Evolutionary conservation across 2,888 invertebrate species (phyloP), one percentile per base, ranked within the genome.

Genomic region (Rotaria socialis): DNA sequence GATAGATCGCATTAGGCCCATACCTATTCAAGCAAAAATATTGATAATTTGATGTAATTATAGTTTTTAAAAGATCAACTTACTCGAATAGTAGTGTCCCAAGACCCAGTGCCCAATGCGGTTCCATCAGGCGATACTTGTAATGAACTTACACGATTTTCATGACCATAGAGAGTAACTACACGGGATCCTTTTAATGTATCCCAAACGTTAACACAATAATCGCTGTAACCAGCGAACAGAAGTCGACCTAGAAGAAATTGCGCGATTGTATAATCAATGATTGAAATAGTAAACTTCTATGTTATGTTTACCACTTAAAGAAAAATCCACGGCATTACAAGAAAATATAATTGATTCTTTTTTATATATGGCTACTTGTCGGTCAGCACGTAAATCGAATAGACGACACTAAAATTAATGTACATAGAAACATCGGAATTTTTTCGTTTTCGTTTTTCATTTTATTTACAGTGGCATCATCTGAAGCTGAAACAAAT

Each of bases 151-250:
- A 97, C 96, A 90, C 97, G 93, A 92, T 97, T 97, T 92, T 97
- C 97, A 92, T 97, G 97, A 1, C 96, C 97, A 91, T 96, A 96
- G 87, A 97, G 92, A 89, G 96, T 93, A 90, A 95, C 94, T 85
- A 96, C 94, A 88, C 97, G 93, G 89, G 94, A 94, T 89, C 96
- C 96, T 91, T 98, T 98, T 88, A 99, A 93, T 60, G 96, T 96
- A 92, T 99, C 99, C 99, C 99, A 99, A 58, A 97, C 95, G 92
- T 97, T 96, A 86, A 98, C 96, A 58, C 97, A 97, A 92, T 98
- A 97, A 92, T 99, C 99, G 91, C 96, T 96, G 92, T 99, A 98
- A 87, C 97, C 99, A 89, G 97, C 97, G 93, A 99, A 98, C 89
- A 99, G 92, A 88, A 99, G 93, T 35, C 99, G 95, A 43, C 96